Percentiles rank a stretch among this genome's conserved stretches.
These are phyloP conservation scores for Bolinopsis microptera DNA, from an alignment of 37 sponge, comb jelly and placozoan species.

Conservation along the genomic window DNA sequence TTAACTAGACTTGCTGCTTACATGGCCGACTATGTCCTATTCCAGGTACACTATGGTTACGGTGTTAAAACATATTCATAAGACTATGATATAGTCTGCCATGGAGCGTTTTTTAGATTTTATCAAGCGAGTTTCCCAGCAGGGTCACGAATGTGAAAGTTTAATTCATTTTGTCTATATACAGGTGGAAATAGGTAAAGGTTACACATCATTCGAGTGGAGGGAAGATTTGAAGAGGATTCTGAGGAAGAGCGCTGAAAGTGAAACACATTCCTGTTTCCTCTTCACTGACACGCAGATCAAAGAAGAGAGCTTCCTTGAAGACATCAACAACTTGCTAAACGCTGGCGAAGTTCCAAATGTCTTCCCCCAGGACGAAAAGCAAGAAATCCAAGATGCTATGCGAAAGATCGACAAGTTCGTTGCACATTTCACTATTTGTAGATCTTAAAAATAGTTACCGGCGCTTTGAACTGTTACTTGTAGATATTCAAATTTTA, in stretches of 20 bases:
- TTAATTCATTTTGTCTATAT: not conserved
- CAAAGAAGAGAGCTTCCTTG: conserved; percentile 94
- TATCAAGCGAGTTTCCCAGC: no score
- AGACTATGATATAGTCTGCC: no score
- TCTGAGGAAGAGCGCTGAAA: conserved; percentile 84
- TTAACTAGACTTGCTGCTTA: conserved; percentile 88
- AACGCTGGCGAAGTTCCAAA: conserved; percentile 98
- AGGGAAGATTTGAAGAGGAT: conserved; percentile 95
- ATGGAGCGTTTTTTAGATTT: no score
- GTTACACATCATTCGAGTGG: conserved; percentile 95
- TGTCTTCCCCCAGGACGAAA: conserved; percentile 95
- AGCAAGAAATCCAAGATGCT: conserved; percentile 87
- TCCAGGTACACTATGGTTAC: conserved; percentile 76
- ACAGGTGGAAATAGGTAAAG: conserved; percentile 95
- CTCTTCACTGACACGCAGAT: conserved; percentile 87
- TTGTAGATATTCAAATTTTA: not conserved
- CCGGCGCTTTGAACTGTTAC: not conserved
- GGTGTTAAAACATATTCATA: not conserved
- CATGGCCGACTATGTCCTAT: conserved; percentile 96
- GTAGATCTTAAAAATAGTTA: not conserved
- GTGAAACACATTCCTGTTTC: conserved; percentile 79
- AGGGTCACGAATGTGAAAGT: no score
- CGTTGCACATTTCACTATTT: not conserved
- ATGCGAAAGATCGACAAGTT: conserved; percentile 96
- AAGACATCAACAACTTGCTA: conserved; percentile 92